Evolutionary conservation across 2,113 vertebrate genomes (phyloP).

Genomic region (Epinephelus moara): DNA sequence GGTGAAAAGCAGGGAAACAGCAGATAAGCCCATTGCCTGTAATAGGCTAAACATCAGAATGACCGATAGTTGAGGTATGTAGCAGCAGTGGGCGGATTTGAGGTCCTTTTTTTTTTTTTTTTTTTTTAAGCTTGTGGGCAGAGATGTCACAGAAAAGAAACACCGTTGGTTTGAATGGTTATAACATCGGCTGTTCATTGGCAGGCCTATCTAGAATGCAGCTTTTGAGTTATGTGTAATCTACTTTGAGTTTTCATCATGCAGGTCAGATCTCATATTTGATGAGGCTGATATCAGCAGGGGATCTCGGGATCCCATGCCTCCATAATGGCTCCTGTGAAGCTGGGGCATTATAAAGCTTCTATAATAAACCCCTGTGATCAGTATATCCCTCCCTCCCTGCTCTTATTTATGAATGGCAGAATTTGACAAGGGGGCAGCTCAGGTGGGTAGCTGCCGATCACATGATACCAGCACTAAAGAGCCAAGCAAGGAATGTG

Average conservation of each 20-base stretch:
- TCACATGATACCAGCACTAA: constrained; percentile 76
- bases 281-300: constrained; percentile 68
- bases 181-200: constrained; percentile 34
- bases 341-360: constrained; percentile 74
- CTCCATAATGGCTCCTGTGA: constrained; percentile 78
- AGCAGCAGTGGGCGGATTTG: constrained; percentile 27
- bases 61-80: constrained; percentile 64
- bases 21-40: constrained; percentile 73
- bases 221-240: constrained; percentile 67
- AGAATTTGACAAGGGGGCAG: constrained; percentile 74
- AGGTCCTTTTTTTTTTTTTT: constrained; percentile 10
- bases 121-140: constrained; percentile 1
- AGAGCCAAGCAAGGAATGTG: constrained; percentile 87
- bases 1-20: constrained; percentile 51
- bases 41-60: constrained; percentile 63
- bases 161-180: constrained; percentile 5
- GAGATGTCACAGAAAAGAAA: constrained; percentile 6
- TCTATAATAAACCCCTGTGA: constrained; percentile 80
- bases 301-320: constrained; percentile 75
- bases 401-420: constrained; percentile 85
- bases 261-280: constrained; percentile 79
- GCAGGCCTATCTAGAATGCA: constrained; percentile 46
- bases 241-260: constrained; percentile 75
- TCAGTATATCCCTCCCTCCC: constrained; percentile 62
- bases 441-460: constrained; percentile 74